phyloP scores from a whole-genome alignment of 2,797 vertebrate species.

The Cirrhinus molitorella region DNA sequence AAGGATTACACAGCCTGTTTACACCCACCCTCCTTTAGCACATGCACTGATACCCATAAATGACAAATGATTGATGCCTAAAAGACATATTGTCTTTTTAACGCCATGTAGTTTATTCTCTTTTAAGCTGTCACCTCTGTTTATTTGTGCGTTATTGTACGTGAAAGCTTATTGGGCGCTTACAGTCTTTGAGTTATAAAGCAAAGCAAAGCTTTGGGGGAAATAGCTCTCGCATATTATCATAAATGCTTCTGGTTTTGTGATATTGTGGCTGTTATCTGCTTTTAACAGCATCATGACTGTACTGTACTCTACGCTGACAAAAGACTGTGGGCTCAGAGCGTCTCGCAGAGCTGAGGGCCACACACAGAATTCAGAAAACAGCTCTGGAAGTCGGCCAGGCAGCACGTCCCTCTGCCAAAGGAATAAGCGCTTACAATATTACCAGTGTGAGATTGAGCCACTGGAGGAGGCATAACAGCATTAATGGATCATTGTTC shows the following conservation, averaged over 20 bases:
- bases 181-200: not conserved
- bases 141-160: conserved; percentile 22
- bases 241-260: conserved; percentile 29
- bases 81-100: conserved; percentile 16
- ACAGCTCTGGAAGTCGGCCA: conserved; percentile 42
- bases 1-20: conserved; percentile 53
- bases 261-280: conserved; percentile 22
- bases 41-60: not conserved
- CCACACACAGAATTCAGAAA: conserved; percentile 50
- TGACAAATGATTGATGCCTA: not conserved
- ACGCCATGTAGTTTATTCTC: not conserved
- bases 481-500: conserved; percentile 57
- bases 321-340: conserved; percentile 12
- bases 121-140: conserved; percentile 10
- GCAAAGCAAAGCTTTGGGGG: conserved; percentile 1
- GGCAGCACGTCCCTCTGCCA: conserved; percentile 14
- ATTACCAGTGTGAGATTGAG: conserved; percentile 51
- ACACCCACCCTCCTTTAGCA: conserved; percentile 8
- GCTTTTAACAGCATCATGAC: conserved; percentile 9
- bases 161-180: conserved; percentile 3
- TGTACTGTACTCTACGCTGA: not conserved
- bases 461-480: conserved; percentile 44
- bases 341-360: conserved; percentile 17
- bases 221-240: not conserved
- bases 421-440: conserved; percentile 46